Evolutionary conservation across 2,888 invertebrate species (phyloP).

Genomic region (Lochmaea capreae): DNA sequence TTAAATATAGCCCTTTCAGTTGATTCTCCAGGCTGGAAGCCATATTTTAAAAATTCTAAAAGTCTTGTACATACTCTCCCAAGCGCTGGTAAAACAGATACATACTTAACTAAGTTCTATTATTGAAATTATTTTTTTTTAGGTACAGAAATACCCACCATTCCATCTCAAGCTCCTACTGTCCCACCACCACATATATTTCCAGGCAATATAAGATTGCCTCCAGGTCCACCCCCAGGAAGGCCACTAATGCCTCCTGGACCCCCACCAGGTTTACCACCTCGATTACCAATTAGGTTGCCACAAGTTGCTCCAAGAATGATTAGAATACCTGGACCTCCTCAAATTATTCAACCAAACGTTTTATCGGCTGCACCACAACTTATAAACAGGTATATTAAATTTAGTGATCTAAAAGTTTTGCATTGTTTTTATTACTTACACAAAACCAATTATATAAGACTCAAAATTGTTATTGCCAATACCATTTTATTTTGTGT

Average conservation of each 20-base stretch:
- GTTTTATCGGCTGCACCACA: slow-evolving; percentile 87
- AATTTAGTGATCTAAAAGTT: background rate
- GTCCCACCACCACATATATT: slow-evolving; percentile 65
- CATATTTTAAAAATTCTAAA: too few species aligned
- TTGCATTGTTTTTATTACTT: background rate
- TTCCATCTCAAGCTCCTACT: slow-evolving; percentile 57
- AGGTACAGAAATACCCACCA: slow-evolving; percentile 49
- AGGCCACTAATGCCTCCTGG: slow-evolving; percentile 67
- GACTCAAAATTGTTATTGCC: too few species aligned
- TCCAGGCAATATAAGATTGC: slow-evolving; percentile 58
- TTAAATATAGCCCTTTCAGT: too few species aligned
- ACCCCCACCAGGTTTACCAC: slow-evolving; percentile 70
- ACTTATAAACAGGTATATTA: slow-evolving; percentile 74
- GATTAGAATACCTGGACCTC: slow-evolving; percentile 58
- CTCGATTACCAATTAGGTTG: slow-evolving; percentile 68
- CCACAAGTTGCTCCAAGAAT: slow-evolving; percentile 69
- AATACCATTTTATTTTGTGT: too few species aligned
- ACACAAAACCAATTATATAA: too few species aligned
- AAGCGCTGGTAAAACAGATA: too few species aligned
- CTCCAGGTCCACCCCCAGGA: slow-evolving; percentile 70
- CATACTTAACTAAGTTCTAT: background rate
- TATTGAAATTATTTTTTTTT: background rate
- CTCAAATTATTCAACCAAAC: slow-evolving; percentile 67
- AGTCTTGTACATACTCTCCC: too few species aligned
- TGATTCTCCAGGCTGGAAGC: too few species aligned